Evolutionary conservation across 2,888 invertebrate species (phyloP).

Genomic region (Dolomedes plantarius): DNA sequence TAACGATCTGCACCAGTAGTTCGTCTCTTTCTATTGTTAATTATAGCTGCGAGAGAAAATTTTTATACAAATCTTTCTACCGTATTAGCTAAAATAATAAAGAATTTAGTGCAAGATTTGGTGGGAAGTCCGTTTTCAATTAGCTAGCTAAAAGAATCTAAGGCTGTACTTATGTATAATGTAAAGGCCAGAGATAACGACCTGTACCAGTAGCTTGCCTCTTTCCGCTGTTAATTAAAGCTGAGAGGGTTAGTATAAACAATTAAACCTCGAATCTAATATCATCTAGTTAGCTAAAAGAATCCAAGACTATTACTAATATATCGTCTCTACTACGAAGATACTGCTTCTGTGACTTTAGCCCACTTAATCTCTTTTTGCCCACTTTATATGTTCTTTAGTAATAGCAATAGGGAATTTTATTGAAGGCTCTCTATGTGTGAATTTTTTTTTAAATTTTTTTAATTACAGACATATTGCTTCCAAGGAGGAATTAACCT

Average conservation of each 20-base stretch:
- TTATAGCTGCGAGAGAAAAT: constrained; percentile 40
- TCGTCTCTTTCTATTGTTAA: constrained; percentile 42
- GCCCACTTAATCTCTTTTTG: too few species aligned
- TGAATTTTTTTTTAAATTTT: too few species aligned
- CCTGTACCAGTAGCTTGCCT: neutral
- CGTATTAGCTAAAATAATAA: constrained; percentile 22
- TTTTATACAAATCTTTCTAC: too few species aligned
- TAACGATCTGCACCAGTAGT: neutral
- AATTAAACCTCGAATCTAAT: constrained; percentile 40
- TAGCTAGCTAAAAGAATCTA: constrained; percentile 13
- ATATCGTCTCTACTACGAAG: too few species aligned
- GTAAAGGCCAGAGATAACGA: constrained; percentile 8
- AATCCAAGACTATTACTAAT: neutral
- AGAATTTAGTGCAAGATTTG: neutral
- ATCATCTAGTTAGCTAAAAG: constrained; percentile 11
- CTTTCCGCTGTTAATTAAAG: constrained; percentile 52
- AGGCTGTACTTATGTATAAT: constrained; percentile 2
- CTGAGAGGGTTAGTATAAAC: constrained; percentile 33
- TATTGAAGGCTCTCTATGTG: too few species aligned
- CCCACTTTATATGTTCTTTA: too few species aligned
- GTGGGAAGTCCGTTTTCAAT: neutral
- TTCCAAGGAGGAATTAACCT: too few species aligned
- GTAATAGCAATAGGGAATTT: too few species aligned
- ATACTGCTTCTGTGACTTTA: too few species aligned
- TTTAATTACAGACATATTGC: too few species aligned